These are phyloP conservation scores for Prostheceraeus crozeri DNA, from an alignment of 2,888 invertebrate species.

Conservation along the genomic window DNA sequence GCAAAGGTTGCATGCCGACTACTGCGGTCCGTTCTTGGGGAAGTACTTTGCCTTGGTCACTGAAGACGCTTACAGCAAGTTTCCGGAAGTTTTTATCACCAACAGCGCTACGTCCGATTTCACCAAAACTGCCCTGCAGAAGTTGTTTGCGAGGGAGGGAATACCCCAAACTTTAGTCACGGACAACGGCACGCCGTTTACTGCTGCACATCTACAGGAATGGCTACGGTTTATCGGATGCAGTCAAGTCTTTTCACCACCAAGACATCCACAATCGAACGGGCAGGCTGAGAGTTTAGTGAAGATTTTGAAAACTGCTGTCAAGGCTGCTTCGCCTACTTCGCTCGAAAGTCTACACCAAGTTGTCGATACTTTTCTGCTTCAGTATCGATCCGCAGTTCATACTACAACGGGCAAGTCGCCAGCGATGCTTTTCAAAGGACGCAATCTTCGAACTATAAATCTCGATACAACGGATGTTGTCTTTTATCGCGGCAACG, in stretches of 20 bases:
- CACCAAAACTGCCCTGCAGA: slow-evolving; percentile 4
- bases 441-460: slow-evolving; percentile 25
- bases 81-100: too few relatives aligned
- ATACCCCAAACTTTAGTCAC: slow-evolving; percentile 24
- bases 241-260: slow-evolving; percentile 10
- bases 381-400: slow-evolving; percentile 26
- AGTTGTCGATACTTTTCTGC: background rate
- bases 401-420: slow-evolving; percentile 10
- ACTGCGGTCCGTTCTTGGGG: too few relatives aligned
- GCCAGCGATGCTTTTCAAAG: slow-evolving; percentile 28
- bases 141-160: slow-evolving; percentile 26
- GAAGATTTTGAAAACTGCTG: background rate
- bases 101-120: too few relatives aligned
- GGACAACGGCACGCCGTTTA: slow-evolving; percentile 30
- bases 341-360: background rate
- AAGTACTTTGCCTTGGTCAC: too few relatives aligned
- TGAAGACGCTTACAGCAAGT: too few relatives aligned
- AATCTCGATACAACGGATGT: slow-evolving; percentile 28
- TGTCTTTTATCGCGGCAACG: slow-evolving; percentile 18
- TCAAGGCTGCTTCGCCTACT: slow-evolving; percentile 1
- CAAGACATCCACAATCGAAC: slow-evolving; percentile 10
- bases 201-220: background rate
- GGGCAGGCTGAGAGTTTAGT: slow-evolving; percentile 25
- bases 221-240: slow-evolving; percentile 24
- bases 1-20: slow-evolving; percentile 21